Evolutionary conservation across 2,113 vertebrate species (phyloP).

Genomic region (Phyllostomus discolor): DNA sequence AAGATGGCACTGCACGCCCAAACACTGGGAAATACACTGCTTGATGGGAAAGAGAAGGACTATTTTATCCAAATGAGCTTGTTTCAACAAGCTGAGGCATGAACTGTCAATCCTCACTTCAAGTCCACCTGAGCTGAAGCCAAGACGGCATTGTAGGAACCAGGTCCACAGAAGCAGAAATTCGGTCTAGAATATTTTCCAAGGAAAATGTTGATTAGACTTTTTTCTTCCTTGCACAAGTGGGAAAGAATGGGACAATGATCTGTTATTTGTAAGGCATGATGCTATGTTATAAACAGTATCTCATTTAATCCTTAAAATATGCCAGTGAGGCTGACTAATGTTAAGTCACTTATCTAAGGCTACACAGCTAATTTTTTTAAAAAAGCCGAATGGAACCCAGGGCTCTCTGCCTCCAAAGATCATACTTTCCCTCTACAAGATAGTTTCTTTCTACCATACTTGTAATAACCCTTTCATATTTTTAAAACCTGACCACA

Average conservation of each 20-base stretch:
- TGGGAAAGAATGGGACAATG: background rate
- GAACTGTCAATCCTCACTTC: background rate
- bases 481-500: background rate
- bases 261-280: background rate
- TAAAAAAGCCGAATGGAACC: background rate
- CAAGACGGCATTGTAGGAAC: constrained; percentile 12
- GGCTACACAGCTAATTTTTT: background rate
- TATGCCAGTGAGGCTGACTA: background rate
- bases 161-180: constrained; percentile 42
- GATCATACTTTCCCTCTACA: background rate
- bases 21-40: background rate
- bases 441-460: background rate
- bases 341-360: background rate
- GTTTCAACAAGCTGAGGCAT: constrained; percentile 22
- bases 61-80: constrained; percentile 12
- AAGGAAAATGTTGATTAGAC: constrained; percentile 28
- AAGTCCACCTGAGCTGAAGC: background rate
- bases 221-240: background rate
- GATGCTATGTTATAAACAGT: background rate
- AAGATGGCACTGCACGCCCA: background rate
- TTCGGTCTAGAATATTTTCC: constrained; percentile 17
- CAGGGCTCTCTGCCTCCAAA: background rate
- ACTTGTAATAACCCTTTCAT: background rate
- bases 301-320: background rate
- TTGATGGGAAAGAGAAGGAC: background rate